Evolutionary conservation across 2,797 vertebrate species (phyloP).

Genomic region (Halcyon leucocephala): DNA sequence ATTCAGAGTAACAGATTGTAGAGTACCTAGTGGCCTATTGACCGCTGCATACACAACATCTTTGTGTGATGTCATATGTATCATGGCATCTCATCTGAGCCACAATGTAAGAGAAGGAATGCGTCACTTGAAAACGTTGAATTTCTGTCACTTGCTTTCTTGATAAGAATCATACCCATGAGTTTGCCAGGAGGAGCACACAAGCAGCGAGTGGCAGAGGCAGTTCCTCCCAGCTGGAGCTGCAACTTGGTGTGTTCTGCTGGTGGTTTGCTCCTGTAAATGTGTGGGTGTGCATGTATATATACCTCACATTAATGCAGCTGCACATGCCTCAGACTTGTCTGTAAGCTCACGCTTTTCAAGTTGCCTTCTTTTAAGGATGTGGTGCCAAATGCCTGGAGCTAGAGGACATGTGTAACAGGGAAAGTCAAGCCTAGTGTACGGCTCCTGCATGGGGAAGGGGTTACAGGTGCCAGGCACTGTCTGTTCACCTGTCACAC

Average conservation of each 20-base stretch:
- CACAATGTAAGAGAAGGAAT: neutral
- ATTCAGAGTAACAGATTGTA: neutral
- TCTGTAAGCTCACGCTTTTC: neutral
- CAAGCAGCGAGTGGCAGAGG: neutral
- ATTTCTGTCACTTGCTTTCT: neutral
- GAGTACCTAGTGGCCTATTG: neutral
- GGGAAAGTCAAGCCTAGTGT: neutral
- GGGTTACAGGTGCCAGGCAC: neutral
- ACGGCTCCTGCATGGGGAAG: fast-evolving
- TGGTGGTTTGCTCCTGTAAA: neutral
- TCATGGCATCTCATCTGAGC: neutral
- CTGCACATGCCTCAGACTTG: neutral
- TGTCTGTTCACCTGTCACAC: neutral
- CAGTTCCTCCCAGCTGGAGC: neutral
- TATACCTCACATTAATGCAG: neutral
- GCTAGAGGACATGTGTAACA: fast-evolving
- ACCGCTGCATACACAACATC: neutral
- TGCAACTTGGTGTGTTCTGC: neutral
- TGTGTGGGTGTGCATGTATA: neutral
- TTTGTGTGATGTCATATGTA: neutral
- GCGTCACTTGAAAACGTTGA: neutral
- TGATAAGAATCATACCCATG: fast-evolving
- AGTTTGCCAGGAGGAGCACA: fast-evolving
- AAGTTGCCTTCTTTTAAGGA: neutral
- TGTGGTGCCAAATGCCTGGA: neutral